A percentile compares a stretch with the other conserved stretches of the same genome.
Evolutionary conservation across 2,797 vertebrate species (phyloP).

Genomic region (Buceros bicornis): DNA sequence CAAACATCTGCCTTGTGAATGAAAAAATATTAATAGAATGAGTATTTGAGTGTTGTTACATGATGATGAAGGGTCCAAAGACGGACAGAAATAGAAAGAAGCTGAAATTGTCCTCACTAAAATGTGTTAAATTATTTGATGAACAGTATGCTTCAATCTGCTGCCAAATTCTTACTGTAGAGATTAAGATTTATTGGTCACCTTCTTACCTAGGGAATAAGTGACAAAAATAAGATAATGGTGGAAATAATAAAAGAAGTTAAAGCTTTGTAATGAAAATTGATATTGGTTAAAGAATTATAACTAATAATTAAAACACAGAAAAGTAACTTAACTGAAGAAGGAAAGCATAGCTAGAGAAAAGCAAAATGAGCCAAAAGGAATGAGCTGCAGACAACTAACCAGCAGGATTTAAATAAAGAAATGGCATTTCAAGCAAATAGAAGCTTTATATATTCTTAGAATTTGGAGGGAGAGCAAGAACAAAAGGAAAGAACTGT

Average conservation of each 20-base stretch:
- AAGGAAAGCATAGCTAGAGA: neutral
- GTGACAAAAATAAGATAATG: neutral
- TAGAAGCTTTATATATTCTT: neutral
- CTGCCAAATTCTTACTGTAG: neutral
- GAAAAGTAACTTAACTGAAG: neutral
- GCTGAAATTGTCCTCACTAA: neutral
- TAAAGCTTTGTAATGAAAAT: neutral
- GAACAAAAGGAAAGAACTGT: neutral
- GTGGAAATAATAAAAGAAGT: neutral
- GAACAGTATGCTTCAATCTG: neutral
- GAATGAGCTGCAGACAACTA: neutral
- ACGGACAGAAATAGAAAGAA: neutral
- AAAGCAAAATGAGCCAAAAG: neutral
- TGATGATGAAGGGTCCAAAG: neutral
- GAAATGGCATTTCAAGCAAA: neutral
- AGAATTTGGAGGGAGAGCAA: neutral
- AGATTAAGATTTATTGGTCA: neutral
- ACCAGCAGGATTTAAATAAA: neutral
- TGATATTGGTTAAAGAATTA: neutral
- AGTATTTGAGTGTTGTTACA: neutral
- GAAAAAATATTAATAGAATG: neutral
- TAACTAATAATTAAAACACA: neutral
- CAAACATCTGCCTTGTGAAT: neutral
- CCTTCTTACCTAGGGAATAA: neutral
- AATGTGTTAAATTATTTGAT: neutral